Conservation (phyloP, 2,888 invertebrate species). For the Campoletis raptor region DNA sequence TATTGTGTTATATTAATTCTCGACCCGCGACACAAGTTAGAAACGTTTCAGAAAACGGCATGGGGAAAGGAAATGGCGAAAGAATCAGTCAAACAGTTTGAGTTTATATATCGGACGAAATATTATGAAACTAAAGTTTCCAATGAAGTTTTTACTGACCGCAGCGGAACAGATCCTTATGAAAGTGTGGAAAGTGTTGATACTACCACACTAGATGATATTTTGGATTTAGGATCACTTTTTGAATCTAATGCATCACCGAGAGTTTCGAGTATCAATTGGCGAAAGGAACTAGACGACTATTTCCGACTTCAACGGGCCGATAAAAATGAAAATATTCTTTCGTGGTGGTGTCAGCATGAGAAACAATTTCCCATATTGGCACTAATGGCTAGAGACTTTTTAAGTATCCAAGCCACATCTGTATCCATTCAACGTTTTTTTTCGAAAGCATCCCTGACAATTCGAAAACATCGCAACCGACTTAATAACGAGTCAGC, state of each 20-base stretch:
- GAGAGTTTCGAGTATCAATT: too few species aligned
- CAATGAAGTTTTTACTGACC: too few species aligned
- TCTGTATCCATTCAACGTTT: slow-evolving; percentile 48
- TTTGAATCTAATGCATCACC: too few species aligned
- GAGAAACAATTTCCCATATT: slow-evolving; percentile 38
- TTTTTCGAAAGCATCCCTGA: slow-evolving; percentile 43
- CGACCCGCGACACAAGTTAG: slow-evolving; percentile 53
- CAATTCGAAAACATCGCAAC: slow-evolving; percentile 49
- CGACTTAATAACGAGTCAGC: slow-evolving; percentile 40
- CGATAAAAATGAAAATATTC: slow-evolving; percentile 14
- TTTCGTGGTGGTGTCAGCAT: slow-evolving; percentile 19
- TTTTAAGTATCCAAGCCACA: slow-evolving; percentile 42
- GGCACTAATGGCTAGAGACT: slow-evolving; percentile 42
- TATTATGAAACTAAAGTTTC: slow-evolving; percentile 2
- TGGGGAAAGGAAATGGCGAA: slow-evolving; percentile 45
- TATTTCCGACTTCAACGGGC: background rate
- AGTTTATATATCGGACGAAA: slow-evolving; percentile 4
- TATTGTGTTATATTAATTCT: slow-evolving; percentile 44
- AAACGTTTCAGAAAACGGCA: slow-evolving; percentile 43
- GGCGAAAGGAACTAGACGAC: too few species aligned
- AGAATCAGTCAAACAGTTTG: slow-evolving; percentile 14
- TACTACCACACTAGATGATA: too few species aligned
- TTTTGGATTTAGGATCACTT: too few species aligned
- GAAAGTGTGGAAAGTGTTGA: too few species aligned
- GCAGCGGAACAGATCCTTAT: too few species aligned